phyloP scores from a whole-genome alignment of 2,113 vertebrate species.

The Nicator chloris region DNA sequence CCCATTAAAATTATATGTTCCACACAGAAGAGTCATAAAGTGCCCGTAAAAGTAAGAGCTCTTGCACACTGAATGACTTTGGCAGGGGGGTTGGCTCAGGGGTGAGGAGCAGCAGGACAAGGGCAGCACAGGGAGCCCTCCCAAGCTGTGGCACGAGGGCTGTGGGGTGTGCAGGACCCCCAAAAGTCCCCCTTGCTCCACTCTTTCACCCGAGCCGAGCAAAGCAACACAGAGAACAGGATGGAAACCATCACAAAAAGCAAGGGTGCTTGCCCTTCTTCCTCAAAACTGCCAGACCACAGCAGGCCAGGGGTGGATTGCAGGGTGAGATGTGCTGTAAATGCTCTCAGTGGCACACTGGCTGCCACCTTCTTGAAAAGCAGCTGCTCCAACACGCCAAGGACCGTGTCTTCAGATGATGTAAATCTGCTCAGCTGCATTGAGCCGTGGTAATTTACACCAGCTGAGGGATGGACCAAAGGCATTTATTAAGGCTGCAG shows the following conservation, averaged over 20 bases:
- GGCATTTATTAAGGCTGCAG: constrained; percentile 40
- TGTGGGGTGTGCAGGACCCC: background rate
- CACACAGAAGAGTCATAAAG: constrained; percentile 27
- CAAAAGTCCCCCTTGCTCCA: fast-evolving
- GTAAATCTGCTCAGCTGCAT: constrained; percentile 43
- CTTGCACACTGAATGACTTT: background rate
- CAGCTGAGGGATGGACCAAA: constrained; percentile 22
- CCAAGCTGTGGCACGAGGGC: fast-evolving
- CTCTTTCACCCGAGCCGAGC: fast-evolving
- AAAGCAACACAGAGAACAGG: background rate
- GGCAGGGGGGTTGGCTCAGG: background rate
- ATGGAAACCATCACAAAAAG: background rate
- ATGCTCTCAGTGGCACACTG: fast-evolving
- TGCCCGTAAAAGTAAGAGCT: background rate
- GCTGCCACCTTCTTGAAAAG: background rate
- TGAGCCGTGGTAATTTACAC: constrained; percentile 26
- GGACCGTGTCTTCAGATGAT: background rate
- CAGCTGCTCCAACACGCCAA: background rate
- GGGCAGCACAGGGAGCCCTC: background rate
- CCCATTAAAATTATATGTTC: constrained; percentile 46
- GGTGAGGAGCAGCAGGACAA: background rate
- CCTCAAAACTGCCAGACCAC: background rate
- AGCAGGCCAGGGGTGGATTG: background rate
- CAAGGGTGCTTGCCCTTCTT: background rate
- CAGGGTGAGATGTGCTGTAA: background rate